Conservation (phyloP, 2,113 vertebrate species). For the Sminthopsis crassicaudata region DNA sequence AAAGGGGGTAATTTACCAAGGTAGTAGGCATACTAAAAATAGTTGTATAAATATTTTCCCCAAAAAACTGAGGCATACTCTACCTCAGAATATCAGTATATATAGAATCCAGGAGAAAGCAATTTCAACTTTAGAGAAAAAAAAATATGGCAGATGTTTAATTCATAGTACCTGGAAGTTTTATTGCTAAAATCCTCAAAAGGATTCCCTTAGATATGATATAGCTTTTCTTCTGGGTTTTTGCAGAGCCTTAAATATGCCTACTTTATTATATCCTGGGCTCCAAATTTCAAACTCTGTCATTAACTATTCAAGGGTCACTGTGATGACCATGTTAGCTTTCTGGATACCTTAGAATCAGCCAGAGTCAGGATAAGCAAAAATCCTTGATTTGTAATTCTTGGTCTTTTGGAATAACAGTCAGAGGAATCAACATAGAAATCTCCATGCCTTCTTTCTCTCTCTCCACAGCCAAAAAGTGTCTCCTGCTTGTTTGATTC, state of each 20-base stretch:
- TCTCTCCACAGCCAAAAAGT: too few relatives aligned
- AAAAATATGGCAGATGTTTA: background rate
- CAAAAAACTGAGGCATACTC: background rate
- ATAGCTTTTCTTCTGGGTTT: background rate
- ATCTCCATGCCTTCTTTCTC: too few relatives aligned
- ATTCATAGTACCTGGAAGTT: background rate
- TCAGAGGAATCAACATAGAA: too few relatives aligned
- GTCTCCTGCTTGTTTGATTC: too few relatives aligned
- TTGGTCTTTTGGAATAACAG: too few relatives aligned
- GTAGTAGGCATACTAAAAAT: background rate
- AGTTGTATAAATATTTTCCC: background rate
- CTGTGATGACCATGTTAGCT: too few relatives aligned
- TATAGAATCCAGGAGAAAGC: background rate
- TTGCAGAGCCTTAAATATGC: background rate
- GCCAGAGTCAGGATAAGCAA: too few relatives aligned
- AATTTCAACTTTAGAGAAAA: background rate
- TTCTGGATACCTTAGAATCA: too few relatives aligned
- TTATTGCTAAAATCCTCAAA: background rate
- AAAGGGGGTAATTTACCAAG: too few relatives aligned
- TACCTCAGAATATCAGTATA: background rate
- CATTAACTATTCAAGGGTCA: background rate
- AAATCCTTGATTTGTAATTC: too few relatives aligned
- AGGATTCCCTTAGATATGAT: background rate
- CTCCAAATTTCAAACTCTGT: background rate
- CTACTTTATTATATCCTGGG: background rate